These are phyloP conservation scores for Acanthacorydalis orientalis DNA, from an alignment of 2,888 invertebrate species.

Conservation along the genomic window DNA sequence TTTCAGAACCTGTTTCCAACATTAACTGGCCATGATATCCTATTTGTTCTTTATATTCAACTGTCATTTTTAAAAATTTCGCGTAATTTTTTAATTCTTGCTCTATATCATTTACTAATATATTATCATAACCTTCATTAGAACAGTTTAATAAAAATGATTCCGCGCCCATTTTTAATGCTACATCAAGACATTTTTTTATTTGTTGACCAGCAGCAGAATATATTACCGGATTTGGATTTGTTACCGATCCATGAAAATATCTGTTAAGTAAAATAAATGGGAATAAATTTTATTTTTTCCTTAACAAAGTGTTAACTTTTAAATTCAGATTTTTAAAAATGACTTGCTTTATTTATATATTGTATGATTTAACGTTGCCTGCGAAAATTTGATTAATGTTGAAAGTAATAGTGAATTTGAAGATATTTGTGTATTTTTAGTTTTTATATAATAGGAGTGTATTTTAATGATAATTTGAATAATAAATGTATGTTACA, in stretches of 20 bases:
- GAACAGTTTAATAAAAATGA: conserved; percentile 44
- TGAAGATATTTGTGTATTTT: too few species aligned
- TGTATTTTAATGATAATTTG: too few species aligned
- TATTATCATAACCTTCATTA: conserved; percentile 38
- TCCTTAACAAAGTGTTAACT: too few species aligned
- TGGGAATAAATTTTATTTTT: too few species aligned
- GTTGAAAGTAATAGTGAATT: too few species aligned
- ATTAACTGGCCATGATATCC: conserved; percentile 41
- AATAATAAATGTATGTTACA: too few species aligned
- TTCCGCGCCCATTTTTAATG: conserved; percentile 40
- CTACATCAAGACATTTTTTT: conserved; percentile 42
- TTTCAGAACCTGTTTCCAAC: conserved; percentile 20
- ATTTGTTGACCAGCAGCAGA: conserved; percentile 36
- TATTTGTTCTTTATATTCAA: conserved; percentile 44
- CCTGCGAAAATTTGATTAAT: too few species aligned
- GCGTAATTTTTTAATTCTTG: conserved; percentile 43
- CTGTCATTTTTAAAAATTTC: conserved; percentile 39
- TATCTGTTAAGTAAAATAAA: too few species aligned
- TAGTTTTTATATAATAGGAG: too few species aligned
- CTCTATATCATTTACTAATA: conserved; percentile 39
- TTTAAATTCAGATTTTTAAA: too few species aligned
- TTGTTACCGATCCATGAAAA: background rate
- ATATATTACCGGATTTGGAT: background rate
- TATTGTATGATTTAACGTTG: too few species aligned
- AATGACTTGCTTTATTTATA: too few species aligned